phyloP scores from a whole-genome alignment of 2,113 vertebrate genomes.

The Phylloscopus whistleri region DNA sequence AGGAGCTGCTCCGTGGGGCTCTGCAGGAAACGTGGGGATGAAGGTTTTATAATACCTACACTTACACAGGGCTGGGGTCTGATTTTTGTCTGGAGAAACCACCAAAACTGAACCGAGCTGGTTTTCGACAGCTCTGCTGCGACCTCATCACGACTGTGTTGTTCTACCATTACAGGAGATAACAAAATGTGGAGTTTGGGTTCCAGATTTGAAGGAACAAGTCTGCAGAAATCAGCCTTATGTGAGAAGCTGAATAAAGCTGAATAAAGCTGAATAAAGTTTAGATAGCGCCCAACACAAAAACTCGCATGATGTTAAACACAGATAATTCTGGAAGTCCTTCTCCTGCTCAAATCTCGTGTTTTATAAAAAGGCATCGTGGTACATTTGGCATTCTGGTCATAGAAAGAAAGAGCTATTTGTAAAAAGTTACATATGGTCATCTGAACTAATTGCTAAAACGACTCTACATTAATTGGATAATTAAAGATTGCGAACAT shows the following conservation, averaged over 20 bases:
- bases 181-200: background rate
- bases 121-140: background rate
- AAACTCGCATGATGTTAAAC: background rate
- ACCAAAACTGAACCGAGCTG: background rate
- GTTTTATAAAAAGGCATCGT: background rate
- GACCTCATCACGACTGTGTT: rapidly evolving
- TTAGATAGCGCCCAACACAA: background rate
- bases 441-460: conserved; percentile 79
- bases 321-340: background rate
- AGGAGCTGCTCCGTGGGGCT: background rate
- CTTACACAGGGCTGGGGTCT: background rate
- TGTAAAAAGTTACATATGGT: conserved; percentile 70
- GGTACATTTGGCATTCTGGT: conserved; percentile 60
- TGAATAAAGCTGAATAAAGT: background rate
- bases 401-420: conserved; percentile 53
- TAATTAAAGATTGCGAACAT: conserved; percentile 77
- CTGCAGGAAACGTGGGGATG: rapidly evolving
- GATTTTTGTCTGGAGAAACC: background rate
- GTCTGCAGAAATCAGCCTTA: background rate
- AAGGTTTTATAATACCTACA: background rate
- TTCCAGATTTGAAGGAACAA: background rate
- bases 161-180: background rate
- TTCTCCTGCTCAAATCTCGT: background rate
- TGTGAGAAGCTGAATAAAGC: background rate
- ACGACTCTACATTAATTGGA: conserved; percentile 78